Percentiles rank a stretch among this genome's conserved stretches.
These are phyloP conservation scores for Drosophila funebris DNA, from an alignment of 1,140 invertebrate genomes.

Conservation along the genomic window DNA sequence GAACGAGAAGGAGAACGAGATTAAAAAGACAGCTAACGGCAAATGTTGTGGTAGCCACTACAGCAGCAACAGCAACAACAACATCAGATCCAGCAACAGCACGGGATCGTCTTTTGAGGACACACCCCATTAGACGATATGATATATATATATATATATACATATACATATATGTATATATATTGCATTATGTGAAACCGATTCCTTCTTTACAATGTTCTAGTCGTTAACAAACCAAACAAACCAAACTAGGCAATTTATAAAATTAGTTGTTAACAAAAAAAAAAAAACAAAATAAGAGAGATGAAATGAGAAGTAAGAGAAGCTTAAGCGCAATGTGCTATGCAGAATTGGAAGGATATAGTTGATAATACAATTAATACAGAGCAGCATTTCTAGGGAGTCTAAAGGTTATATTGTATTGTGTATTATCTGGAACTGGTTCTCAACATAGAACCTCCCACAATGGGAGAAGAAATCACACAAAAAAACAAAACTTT, in stretches of 20 bases:
- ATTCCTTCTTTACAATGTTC: slow-evolving; percentile 77
- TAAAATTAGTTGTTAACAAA: slow-evolving; percentile 44
- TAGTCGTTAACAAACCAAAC: slow-evolving; percentile 78
- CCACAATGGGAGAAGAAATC: not conserved
- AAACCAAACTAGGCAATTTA: slow-evolving; percentile 60
- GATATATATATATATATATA: slow-evolving; percentile 11
- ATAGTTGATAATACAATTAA: slow-evolving; percentile 11
- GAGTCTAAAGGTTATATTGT: slow-evolving; percentile 13
- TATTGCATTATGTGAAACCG: slow-evolving; percentile 58
- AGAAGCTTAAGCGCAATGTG: slow-evolving; percentile 3
- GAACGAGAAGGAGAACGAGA: not conserved
- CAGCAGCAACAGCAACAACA: slow-evolving; percentile 16
- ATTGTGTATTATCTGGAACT: not conserved
- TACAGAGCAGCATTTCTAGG: slow-evolving; percentile 39
- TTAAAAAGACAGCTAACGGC: slow-evolving; percentile 5
- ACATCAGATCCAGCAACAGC: not conserved
- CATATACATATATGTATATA: slow-evolving; percentile 10
- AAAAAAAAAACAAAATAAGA: slow-evolving; percentile 9
- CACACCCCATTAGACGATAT: slow-evolving; percentile 47
- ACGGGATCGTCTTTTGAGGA: not conserved
- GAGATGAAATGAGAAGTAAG: not conserved
- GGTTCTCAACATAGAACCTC: not conserved
- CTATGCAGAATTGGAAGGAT: slow-evolving; percentile 10
- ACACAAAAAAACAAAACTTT: not conserved
- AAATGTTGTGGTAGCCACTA: slow-evolving; percentile 8